These are phyloP conservation scores for Manis crassicaudata DNA, from an alignment of 2,797 vertebrate species.

Conservation along the genomic window DNA sequence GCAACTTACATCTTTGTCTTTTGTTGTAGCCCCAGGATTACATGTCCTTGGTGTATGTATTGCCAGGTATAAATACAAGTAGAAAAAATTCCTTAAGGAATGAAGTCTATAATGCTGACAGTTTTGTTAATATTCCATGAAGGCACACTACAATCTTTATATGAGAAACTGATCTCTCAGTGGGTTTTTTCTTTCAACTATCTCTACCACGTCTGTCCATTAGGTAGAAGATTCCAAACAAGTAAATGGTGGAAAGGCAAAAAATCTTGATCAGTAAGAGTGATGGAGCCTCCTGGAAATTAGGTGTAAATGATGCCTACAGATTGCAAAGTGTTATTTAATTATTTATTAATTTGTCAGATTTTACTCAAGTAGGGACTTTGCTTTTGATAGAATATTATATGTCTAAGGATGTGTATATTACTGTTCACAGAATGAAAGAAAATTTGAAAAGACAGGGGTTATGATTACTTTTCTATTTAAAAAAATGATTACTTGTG, in stretches of 20 bases:
- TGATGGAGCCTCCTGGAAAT: neutral
- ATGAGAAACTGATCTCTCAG: neutral
- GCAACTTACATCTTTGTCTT: constrained; percentile 24
- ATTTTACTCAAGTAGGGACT: neutral
- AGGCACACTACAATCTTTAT: neutral
- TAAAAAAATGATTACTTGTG: constrained; percentile 49
- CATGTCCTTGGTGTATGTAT: constrained; percentile 21
- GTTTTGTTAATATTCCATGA: neutral
- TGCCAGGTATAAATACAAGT: constrained; percentile 24
- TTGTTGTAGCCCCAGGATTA: neutral
- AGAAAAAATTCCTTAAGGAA: neutral
- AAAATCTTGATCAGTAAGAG: neutral
- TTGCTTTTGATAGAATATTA: constrained; percentile 19
- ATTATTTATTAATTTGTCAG: constrained; percentile 28
- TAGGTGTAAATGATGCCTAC: neutral
- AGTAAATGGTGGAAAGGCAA: constrained; percentile 3
- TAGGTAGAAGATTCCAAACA: neutral
- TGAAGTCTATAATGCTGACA: neutral
- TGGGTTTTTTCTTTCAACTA: neutral
- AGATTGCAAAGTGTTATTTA: neutral
- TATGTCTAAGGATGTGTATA: neutral
- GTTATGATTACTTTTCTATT: constrained; percentile 54
- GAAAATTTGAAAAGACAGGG: constrained; percentile 40
- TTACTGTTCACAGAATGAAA: constrained; percentile 20
- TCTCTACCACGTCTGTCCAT: neutral